Evolutionary conservation across 1,140 invertebrate genomes (phyloP).

Genomic region (Drosophila guanche): DNA sequence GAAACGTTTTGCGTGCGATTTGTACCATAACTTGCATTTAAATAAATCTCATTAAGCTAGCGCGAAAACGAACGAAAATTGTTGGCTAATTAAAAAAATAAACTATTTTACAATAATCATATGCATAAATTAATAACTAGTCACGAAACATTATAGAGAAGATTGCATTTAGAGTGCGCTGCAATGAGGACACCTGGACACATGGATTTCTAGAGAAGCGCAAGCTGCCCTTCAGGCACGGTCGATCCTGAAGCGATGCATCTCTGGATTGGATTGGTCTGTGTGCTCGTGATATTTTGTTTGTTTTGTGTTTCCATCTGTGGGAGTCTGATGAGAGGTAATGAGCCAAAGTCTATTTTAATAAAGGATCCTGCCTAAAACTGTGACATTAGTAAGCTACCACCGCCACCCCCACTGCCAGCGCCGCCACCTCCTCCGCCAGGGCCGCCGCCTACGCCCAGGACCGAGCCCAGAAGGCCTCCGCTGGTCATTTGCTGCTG

Average conservation of each 20-base stretch:
- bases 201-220: too few relatives aligned
- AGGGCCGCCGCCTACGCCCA: conserved; percentile 58
- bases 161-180: conserved; percentile 63
- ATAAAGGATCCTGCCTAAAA: conserved; percentile 73
- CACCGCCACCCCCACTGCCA: conserved; percentile 54
- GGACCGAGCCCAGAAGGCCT: conserved; percentile 61
- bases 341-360: conserved; percentile 72
- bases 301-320: conserved; percentile 15
- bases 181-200: conserved; percentile 11
- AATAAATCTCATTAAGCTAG: conserved; percentile 77
- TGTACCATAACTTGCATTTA: conserved; percentile 71
- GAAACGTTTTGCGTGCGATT: conserved; percentile 58
- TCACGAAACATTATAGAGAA: conserved; percentile 71
- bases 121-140: conserved; percentile 70
- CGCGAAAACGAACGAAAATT: conserved; percentile 57
- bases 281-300: conserved; percentile 9
- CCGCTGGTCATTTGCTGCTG: conserved; percentile 71
- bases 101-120: conserved; percentile 71
- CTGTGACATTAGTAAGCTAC: conserved; percentile 73
- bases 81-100: conserved; percentile 74
- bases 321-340: conserved; percentile 62
- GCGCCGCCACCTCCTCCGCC: conserved; percentile 38
- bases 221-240: too few relatives aligned
- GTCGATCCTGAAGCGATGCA: too few relatives aligned
- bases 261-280: conserved; percentile 12